Conservation (phyloP, 2,888 invertebrate genomes). For the Lordiphosa andalusiaca region DNA sequence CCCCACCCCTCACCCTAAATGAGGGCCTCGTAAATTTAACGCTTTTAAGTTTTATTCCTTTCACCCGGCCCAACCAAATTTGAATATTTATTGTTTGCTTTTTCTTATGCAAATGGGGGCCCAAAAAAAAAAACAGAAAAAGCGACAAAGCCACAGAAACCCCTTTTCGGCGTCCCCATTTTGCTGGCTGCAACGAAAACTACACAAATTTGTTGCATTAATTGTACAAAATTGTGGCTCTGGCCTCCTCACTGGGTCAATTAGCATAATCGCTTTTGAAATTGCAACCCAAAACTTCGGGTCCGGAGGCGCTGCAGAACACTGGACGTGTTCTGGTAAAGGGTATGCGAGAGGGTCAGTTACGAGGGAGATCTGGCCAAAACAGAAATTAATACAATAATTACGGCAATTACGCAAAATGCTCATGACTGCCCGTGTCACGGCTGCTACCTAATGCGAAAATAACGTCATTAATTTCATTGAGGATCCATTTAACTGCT, state of each 20-base stretch:
- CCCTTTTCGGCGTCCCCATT: conserved; percentile 20
- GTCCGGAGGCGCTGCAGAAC: conserved; percentile 41
- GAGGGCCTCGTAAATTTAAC: conserved; percentile 69
- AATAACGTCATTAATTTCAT: conserved; percentile 68
- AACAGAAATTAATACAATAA: conserved; percentile 57
- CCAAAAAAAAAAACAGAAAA: conserved; percentile 35
- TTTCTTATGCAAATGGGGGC: conserved; percentile 66
- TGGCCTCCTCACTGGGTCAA: conserved; percentile 54
- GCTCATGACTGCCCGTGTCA: conserved; percentile 70
- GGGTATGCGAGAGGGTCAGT: conserved; percentile 16
- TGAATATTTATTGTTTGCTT: conserved; percentile 68
- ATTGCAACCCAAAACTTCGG: conserved; percentile 54
- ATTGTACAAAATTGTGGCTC: conserved; percentile 40
- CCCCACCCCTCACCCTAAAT: conserved; percentile 1
- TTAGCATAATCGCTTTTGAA: conserved; percentile 76
- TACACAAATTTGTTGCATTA: conserved; percentile 52
- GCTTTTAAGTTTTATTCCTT: conserved; percentile 53
- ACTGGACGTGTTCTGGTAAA: conserved; percentile 55
- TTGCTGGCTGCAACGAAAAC: conserved; percentile 27
- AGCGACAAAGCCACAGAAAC: background rate
- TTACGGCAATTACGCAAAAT: conserved; percentile 69
- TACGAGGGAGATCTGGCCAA: background rate
- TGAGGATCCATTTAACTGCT: background rate
- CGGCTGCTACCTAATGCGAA: conserved; percentile 74
- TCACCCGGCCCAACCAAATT: conserved; percentile 36